Evolutionary conservation across 1,140 invertebrate species (phyloP).

Genomic region (Aleiodes sp.): DNA sequence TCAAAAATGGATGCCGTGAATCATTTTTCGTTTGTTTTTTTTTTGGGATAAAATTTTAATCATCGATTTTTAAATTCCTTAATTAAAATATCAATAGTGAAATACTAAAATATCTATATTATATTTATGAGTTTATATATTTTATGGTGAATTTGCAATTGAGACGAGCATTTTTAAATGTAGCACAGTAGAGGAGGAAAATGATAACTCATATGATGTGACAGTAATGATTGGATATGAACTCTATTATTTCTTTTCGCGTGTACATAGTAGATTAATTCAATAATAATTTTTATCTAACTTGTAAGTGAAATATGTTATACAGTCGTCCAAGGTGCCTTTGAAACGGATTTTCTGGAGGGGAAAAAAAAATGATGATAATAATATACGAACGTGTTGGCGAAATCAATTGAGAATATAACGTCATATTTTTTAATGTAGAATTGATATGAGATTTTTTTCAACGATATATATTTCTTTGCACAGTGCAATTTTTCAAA

Average conservation of each 20-base stretch:
- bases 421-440: too few relatives aligned
- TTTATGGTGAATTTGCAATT: constrained; percentile 7
- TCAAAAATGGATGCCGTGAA: not conserved
- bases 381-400: too few relatives aligned
- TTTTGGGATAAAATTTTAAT: constrained; percentile 26
- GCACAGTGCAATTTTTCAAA: constrained; percentile 15
- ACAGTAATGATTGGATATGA: constrained; percentile 41
- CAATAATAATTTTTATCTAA: constrained; percentile 62
- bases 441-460: constrained; percentile 8
- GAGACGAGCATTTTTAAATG: constrained; percentile 39
- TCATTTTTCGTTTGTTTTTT: constrained; percentile 11
- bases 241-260: constrained; percentile 51
- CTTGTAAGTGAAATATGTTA: constrained; percentile 52
- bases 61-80: not conserved
- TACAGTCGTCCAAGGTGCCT: constrained; percentile 59
- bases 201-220: not conserved
- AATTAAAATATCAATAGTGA: not conserved
- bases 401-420: too few relatives aligned
- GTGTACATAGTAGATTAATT: constrained; percentile 62
- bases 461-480: constrained; percentile 22
- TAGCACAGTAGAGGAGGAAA: not conserved
- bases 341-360: too few relatives aligned
- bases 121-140: constrained; percentile 31
- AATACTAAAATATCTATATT: not conserved
- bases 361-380: constrained; percentile 19